Base-by-base conservation (phyloP, 2,797 vertebrate species). In the Sebastes iracundus region DNA sequence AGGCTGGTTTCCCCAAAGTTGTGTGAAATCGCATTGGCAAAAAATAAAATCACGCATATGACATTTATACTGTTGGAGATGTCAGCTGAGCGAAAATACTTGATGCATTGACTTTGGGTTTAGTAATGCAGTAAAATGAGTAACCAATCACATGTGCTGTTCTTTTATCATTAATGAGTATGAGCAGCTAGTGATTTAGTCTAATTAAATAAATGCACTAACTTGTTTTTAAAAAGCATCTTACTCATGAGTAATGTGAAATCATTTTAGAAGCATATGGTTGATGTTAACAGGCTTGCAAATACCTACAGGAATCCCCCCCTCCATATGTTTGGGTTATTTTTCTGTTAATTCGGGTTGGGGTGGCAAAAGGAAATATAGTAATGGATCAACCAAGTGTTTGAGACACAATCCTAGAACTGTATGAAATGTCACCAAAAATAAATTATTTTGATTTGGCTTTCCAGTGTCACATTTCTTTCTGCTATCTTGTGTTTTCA, bases 401-500 rank as follows among this genome's bases (percentile, higher is more conserved):
- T 95, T 94, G 94, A 95, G 95, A 96, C 94, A 95, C 95, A 94
- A 95, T 96, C 94, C 92, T 95, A 95, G 94, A 95, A 94, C 94
- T 96, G 94, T 94, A 94, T 94, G 94, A 95, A 93, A 94, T 95
- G 94, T 96, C 95, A 95, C 94, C 94, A 95, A 96, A 96, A 96
- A 96, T 96, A 96, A 96, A 95, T 96, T 96, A 96, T 96, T 96
- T 96, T 96, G 95, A 96, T 96, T 96, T 96, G 95, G 95, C 94
- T 90, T 74, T 90, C 72, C 30, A 83, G 90, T 91, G 77, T 90
- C 83, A 28, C 13, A 28, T 85, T 87, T 88, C 12, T 89, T 89
- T 75, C 2, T 58, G 9, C 3, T 25, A 1, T 35, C 1, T 7
- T 28, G 14, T 64, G 13, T 27, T 60, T 28, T 76, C 2, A 53